Evolutionary conservation across 2,888 invertebrate genomes (phyloP).

Genomic region (Acleris holmiana): DNA sequence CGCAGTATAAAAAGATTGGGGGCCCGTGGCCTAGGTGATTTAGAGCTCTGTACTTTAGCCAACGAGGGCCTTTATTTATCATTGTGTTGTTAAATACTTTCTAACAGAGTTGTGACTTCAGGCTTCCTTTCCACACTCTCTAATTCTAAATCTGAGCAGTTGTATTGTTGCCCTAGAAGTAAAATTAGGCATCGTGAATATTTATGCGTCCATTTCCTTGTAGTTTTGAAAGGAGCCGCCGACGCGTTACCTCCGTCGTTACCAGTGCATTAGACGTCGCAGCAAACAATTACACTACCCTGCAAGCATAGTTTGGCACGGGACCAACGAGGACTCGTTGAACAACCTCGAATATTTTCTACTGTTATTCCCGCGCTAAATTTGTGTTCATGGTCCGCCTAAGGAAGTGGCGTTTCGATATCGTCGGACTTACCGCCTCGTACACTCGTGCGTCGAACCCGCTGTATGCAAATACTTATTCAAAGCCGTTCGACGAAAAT

Average conservation of each 20-base stretch:
- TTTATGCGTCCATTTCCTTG: constrained; percentile 34
- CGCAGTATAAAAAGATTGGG: no score
- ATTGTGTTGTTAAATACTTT: no score
- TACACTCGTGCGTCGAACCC: not conserved
- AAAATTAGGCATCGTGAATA: constrained; percentile 14
- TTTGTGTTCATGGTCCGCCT: constrained; percentile 63
- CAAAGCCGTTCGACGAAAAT: constrained; percentile 6
- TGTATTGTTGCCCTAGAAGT: no score
- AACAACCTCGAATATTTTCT: constrained; percentile 66
- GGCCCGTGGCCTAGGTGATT: no score
- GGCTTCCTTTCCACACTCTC: no score
- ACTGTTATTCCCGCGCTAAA: constrained; percentile 67
- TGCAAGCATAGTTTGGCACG: constrained; percentile 74
- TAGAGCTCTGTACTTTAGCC: no score
- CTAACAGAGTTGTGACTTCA: no score
- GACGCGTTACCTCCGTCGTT: constrained; percentile 58
- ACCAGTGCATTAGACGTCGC: constrained; percentile 63
- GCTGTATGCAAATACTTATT: constrained; percentile 18
- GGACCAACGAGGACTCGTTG: constrained; percentile 69
- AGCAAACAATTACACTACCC: constrained; percentile 72
- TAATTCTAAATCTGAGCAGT: no score
- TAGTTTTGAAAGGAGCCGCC: constrained; percentile 43
- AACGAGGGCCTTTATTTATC: no score
- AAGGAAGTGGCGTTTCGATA: constrained; percentile 58
- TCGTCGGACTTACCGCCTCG: constrained; percentile 39